phyloP scores from a whole-genome alignment of 1,140 invertebrate species.

The Drosophila sproati region DNA sequence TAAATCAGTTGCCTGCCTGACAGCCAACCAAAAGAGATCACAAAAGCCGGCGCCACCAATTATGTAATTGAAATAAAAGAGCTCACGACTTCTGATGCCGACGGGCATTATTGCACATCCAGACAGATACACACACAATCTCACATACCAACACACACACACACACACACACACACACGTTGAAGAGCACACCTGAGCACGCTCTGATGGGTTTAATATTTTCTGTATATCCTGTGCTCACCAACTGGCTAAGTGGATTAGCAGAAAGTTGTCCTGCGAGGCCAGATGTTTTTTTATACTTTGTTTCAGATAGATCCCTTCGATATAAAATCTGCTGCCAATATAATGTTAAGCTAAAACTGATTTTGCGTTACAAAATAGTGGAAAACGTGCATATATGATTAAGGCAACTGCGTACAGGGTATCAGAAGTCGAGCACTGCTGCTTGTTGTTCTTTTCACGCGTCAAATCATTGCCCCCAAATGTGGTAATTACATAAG shows the following conservation, averaged over 20 bases:
- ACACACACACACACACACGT: slow-evolving; percentile 3
- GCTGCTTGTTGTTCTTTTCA: not conserved
- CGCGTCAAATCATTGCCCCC: slow-evolving; percentile 28
- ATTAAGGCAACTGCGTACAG: not conserved
- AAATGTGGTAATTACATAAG: slow-evolving; percentile 53
- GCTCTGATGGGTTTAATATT: not conserved
- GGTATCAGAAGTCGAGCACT: not conserved
- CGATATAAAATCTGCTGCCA: no score
- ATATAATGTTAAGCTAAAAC: no score
- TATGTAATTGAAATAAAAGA: slow-evolving; percentile 58
- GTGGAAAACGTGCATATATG: no score
- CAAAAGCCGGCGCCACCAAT: not conserved
- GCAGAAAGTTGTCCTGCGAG: no score
- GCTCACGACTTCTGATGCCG: slow-evolving; percentile 35
- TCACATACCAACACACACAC: not conserved
- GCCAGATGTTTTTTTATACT: no score
- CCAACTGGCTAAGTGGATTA: not conserved
- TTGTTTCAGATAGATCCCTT: no score
- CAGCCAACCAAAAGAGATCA: slow-evolving; percentile 12
- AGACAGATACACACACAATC: slow-evolving; percentile 1
- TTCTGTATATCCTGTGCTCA: not conserved
- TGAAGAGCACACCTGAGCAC: not conserved
- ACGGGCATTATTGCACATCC: slow-evolving; percentile 21
- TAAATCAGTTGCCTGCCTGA: slow-evolving; percentile 31
- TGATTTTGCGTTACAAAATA: no score